Conservation (phyloP, 2,888 invertebrate genomes). For the Plusia festucae region DNA sequence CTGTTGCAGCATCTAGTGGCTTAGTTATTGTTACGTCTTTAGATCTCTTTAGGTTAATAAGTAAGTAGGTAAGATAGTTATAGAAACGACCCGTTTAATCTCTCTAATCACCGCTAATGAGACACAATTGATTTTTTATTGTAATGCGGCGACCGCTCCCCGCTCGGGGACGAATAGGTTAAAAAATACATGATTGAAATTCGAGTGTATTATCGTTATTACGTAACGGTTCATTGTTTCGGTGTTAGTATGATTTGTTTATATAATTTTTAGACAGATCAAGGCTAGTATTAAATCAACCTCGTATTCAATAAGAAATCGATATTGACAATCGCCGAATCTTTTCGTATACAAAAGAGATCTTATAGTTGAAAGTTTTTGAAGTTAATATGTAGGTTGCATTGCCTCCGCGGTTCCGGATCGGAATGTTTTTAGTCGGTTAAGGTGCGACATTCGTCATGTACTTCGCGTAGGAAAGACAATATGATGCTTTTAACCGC, state of each 20-base stretch:
- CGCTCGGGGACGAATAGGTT: no score
- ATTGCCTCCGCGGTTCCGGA: no score
- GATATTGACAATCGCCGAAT: background rate
- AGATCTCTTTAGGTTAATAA: conserved; percentile 16
- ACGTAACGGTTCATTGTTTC: background rate
- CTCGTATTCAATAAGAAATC: background rate
- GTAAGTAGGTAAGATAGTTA: conserved; percentile 23
- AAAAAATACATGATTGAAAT: background rate
- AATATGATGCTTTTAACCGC: no score
- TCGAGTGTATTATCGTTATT: background rate
- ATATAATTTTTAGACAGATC: background rate
- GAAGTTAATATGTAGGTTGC: no score
- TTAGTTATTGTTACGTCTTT: conserved; percentile 39
- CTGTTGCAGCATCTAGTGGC: conserved; percentile 23
- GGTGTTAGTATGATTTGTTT: background rate
- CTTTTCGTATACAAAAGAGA: background rate
- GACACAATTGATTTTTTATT: no score
- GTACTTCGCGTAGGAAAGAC: no score
- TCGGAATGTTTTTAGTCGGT: no score
- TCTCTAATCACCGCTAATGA: no score
- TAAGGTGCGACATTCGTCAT: no score
- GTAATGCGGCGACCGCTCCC: no score
- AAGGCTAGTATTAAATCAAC: background rate
- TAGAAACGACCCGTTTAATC: conserved; percentile 19
- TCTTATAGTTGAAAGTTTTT: background rate